Evolutionary conservation across 1,140 invertebrate species (phyloP), one percentile per base, ranked within the genome.

Genomic region (Lasioglossum albipes): DNA sequence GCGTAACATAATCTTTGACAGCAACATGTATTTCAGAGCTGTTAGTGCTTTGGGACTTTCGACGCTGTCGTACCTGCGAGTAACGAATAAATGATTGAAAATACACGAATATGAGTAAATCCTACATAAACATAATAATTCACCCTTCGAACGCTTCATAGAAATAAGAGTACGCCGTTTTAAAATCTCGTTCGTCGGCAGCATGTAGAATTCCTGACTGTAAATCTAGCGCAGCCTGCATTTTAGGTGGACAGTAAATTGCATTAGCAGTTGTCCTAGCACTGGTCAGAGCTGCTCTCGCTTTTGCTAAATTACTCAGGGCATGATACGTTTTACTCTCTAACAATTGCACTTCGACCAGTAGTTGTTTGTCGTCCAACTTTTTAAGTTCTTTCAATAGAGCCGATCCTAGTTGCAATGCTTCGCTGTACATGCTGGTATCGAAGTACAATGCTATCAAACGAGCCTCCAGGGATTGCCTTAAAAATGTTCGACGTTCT

Each of bases 151-250:
- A 99, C 57, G 99, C 99, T 95, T 99, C 99, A 94, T 99, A 99
- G 92, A 99, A 99, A 92, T 99, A 99, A 59, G 99, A 99, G 93
- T 99, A 99, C 57, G 99, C 99, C 85, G 99, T 99, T 95, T 99
- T 99, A 92, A 99, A 99, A 91, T 99, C 99, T 90, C 97, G 96
- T 92, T 99, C 99, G 93, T 99, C 99, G 49, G 99, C 99, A 59
- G 99, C 99, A 94, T 99, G 99, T 27, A 99, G 93, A 85, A 99
- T 99, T 75, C 98, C 99, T 52, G 99, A 99, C 92, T 99, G 99
- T 65, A 99, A 94, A 94, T 99, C 99, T 20, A 99, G 94, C 22
- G 98, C 96, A 20, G 98, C 98, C 94, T 99, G 99, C 94, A 99
- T 96, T 94, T 98, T 99, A 0, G 99, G 99, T 81, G 99, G 98